Evolutionary conservation across 2,113 vertebrate species (phyloP).

Genomic region (Alligator mississippiensis): DNA sequence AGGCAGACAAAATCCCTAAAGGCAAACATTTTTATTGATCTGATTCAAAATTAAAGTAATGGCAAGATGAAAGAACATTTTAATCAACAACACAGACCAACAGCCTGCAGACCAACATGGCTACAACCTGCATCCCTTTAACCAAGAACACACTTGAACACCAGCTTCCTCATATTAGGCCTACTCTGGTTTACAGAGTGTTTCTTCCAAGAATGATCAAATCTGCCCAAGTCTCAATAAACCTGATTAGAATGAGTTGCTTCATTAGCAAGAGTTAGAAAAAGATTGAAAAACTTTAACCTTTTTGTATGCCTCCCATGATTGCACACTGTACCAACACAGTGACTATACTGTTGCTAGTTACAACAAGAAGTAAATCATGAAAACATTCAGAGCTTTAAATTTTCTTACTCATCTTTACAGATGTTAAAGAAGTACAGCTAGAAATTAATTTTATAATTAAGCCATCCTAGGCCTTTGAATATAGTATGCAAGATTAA

Average conservation of each 20-base stretch:
- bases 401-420: neutral
- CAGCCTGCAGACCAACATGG: too few species aligned
- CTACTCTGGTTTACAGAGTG: neutral
- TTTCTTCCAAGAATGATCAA: neutral
- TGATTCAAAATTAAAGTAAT: neutral
- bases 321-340: neutral
- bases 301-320: neutral
- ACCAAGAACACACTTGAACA: neutral
- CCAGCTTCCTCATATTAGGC: neutral
- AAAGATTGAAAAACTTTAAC: neutral
- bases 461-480: neutral
- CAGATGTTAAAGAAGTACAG: neutral
- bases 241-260: neutral
- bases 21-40: neutral
- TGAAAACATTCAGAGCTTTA: neutral
- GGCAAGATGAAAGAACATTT: neutral
- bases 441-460: neutral
- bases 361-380: neutral
- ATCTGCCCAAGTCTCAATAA: neutral
- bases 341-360: neutral
- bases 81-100: neutral
- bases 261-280: neutral
- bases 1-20: conserved; percentile 95
- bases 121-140: too few species aligned
- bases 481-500: neutral